A percentile compares a stretch with the other conserved stretches of the same genome.
These are phyloP conservation scores for Vipera ursinii DNA, from an alignment of 2,797 vertebrate species.

Conservation along the genomic window DNA sequence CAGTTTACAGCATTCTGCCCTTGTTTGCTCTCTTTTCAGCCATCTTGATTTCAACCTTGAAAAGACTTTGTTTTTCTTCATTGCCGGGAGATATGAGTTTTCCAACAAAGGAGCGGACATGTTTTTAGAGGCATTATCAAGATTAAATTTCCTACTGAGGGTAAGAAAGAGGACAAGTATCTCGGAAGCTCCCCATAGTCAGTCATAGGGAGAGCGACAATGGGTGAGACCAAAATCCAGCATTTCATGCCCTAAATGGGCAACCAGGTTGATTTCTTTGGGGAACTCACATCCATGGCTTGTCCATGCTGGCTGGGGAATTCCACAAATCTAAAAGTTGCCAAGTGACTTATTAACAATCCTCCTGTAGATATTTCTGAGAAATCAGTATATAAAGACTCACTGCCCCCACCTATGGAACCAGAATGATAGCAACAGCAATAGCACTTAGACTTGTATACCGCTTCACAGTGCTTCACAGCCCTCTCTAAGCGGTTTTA, in stretches of 20 bases:
- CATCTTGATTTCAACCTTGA: constrained; percentile 94
- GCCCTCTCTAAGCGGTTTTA: no score
- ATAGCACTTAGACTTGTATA: no score
- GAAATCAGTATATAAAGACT: background rate
- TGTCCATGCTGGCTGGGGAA: background rate
- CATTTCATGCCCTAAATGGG: background rate
- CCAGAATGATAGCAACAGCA: background rate
- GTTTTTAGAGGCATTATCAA: constrained; percentile 91
- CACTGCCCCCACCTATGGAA: background rate
- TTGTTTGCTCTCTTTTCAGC: constrained; percentile 71
- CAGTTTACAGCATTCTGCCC: constrained; percentile 17
- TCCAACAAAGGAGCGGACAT: constrained; percentile 96
- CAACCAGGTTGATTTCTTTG: background rate
- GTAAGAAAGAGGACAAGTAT: constrained; percentile 66
- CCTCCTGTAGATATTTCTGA: background rate
- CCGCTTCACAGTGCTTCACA: no score
- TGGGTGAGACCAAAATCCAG: background rate
- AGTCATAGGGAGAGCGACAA: background rate
- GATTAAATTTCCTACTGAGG: constrained; percentile 91
- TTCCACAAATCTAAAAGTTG: background rate
- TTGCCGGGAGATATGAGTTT: constrained; percentile 94
- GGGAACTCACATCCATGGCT: background rate
- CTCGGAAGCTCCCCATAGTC: background rate
- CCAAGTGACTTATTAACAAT: background rate
- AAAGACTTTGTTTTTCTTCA: constrained; percentile 94